Conservation (phyloP, 2,797 vertebrate species). For the Acrossocheilus fasciatus region DNA sequence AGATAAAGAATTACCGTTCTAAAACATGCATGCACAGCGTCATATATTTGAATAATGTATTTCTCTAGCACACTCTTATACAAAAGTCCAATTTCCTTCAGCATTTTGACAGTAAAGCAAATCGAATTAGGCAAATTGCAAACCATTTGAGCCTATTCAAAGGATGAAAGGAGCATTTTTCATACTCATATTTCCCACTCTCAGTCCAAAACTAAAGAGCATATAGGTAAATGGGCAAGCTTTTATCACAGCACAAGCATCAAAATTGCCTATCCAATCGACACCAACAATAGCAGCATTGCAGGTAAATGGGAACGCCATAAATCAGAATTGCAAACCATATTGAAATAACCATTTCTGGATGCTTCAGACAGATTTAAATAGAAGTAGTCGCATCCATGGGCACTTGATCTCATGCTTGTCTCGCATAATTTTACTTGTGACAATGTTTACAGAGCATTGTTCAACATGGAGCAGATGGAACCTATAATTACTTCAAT, state of each 20-base stretch:
- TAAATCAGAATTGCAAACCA: conserved; percentile 33
- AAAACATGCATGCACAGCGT: neutral
- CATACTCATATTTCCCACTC: conserved; percentile 28
- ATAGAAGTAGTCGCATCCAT: conserved; percentile 6
- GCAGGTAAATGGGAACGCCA: conserved; percentile 22
- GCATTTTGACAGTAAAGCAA: conserved; percentile 23
- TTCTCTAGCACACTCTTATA: neutral
- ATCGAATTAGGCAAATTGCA: conserved; percentile 49
- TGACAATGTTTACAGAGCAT: conserved; percentile 59
- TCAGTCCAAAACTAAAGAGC: conserved; percentile 13
- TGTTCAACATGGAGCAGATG: conserved; percentile 57
- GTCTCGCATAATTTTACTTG: conserved; percentile 43
- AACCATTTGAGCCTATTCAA: conserved; percentile 36
- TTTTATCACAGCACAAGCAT: conserved; percentile 46
- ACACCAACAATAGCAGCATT: neutral
- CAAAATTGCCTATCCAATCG: conserved; percentile 32
- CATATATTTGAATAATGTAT: neutral
- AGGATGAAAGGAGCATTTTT: conserved; percentile 37
- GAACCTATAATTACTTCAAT: conserved; percentile 64
- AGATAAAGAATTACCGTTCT: neutral
- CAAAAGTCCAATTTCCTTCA: neutral
- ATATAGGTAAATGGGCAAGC: conserved; percentile 29
- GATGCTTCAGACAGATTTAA: conserved; percentile 30
- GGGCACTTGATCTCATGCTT: conserved; percentile 34
- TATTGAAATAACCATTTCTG: conserved; percentile 14